Evolutionary conservation across 2,888 invertebrate genomes (phyloP), one percentile per base, ranked within the genome.

Genomic region (Agrenia bidenticulata): DNA sequence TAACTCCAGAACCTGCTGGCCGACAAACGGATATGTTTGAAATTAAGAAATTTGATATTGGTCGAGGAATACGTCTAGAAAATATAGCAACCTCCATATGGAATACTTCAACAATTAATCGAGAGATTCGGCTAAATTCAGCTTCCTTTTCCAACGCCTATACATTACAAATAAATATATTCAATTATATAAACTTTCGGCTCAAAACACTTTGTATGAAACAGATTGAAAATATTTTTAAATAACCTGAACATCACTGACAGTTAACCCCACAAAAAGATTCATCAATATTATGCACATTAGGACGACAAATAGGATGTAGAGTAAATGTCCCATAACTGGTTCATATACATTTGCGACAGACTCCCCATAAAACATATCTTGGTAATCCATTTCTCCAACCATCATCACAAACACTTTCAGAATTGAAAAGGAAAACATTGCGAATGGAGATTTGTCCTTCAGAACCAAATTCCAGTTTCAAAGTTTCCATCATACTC

Each of bases 341-440:
- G 69, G 66, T 21, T 61, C 62, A 7, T 15, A 63, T n/a, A 66
- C 65, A 15, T 63, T 64, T 11, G 15, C 26, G 0, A 7, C 32
- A 23, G 56, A 41, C 2, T 66, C 66, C 1, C 62, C 62, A 51
- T 66, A 69, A 61, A 69, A 69, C 64, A 64, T 69, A 5, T 61
- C 60, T 24, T 64, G 59, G 24, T 70, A 70, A 24, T 70, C 67
- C 2, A 70, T 37, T 63, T 70, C 70, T 42, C 70, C 70, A n/a
- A 62, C 64, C 70, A 70, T 67, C 70, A 70, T 70, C 1, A 67
- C 65, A 54, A 67, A 65, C 0, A 67, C 65, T 65, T 67, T 67
- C 32, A 67, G 53, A 1, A 67, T 39, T 2, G 70, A 64, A 21
- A 63, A 67, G 26, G 37, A 60, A 42, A 67, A 70, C 26, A 49